Evolutionary conservation across 2,113 vertebrate species (phyloP).

Genomic region (Pteropus alecto): DNA sequence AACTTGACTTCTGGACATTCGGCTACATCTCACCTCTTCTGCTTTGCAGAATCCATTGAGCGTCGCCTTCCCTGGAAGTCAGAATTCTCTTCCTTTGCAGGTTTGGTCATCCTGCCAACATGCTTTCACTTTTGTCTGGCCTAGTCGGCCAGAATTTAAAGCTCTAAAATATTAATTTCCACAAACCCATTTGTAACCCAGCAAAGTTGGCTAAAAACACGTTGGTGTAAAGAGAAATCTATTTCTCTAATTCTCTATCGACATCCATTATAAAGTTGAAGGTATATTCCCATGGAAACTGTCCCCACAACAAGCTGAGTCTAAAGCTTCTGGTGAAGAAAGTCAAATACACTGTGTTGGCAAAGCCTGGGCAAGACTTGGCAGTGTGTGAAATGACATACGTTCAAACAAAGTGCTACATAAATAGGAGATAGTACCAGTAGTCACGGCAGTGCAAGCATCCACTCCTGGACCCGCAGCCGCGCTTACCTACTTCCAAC

Average conservation of each 20-base stretch:
- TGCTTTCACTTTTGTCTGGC: slow-evolving; percentile 3
- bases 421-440: slow-evolving; percentile 36
- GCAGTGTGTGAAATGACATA: slow-evolving; percentile 22
- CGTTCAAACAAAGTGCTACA: slow-evolving; percentile 2
- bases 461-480: background rate
- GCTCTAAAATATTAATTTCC: slow-evolving; percentile 48
- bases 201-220: slow-evolving; percentile 36
- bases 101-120: slow-evolving; percentile 23
- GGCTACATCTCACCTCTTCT: background rate
- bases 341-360: slow-evolving; percentile 21
- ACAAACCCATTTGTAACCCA: slow-evolving; percentile 50
- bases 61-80: background rate
- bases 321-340: slow-evolving; percentile 57
- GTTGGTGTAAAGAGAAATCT: slow-evolving; percentile 44
- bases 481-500: background rate
- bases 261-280: slow-evolving; percentile 60
- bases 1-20: background rate
- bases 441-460: background rate
- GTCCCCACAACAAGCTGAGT: slow-evolving; percentile 14
- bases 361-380: slow-evolving; percentile 36
- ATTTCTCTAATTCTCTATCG: slow-evolving; percentile 55
- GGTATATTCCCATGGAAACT: slow-evolving; percentile 56
- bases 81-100: slow-evolving; percentile 41
- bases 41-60: slow-evolving; percentile 39
- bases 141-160: slow-evolving; percentile 44